These are phyloP conservation scores for Macaca nemestrina DNA, from an alignment of 2,113 vertebrate genomes.

Conservation along the genomic window DNA sequence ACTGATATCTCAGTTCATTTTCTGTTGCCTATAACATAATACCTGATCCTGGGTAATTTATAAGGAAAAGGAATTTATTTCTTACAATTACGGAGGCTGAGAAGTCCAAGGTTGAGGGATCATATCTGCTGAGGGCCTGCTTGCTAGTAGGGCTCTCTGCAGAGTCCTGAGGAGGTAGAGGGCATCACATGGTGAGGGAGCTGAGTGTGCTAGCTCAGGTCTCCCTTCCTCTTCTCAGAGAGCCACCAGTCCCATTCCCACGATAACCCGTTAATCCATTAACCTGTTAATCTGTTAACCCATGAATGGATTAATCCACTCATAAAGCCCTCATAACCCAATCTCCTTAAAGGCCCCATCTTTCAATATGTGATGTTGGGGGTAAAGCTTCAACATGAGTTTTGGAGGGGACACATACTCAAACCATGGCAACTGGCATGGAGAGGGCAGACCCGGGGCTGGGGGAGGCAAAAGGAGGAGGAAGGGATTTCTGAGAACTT, in stretches of 20 bases:
- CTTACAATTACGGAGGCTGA: background rate
- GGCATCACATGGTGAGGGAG: background rate
- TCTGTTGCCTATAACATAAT: background rate
- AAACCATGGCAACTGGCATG: background rate
- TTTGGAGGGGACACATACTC: background rate
- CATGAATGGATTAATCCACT: background rate
- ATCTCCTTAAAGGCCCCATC: background rate
- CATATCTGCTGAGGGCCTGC: background rate
- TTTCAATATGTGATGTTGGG: background rate
- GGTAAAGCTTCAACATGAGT: background rate
- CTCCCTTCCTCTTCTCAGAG: background rate
- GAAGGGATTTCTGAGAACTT: background rate
- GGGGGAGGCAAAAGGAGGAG: background rate
- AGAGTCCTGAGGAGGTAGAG: background rate
- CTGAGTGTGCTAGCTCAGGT: background rate
- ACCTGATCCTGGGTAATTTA: background rate
- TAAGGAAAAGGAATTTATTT: background rate
- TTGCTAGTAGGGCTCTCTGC: background rate
- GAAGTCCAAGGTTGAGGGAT: background rate
- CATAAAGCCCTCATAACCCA: background rate
- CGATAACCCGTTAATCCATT: background rate
- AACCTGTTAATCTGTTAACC: background rate
- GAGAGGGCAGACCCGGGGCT: background rate
- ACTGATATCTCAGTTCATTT: background rate
- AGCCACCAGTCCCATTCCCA: background rate